A percentile compares a stretch with the other conserved stretches of the same genome.
phyloP scores from a whole-genome alignment of 2,888 invertebrate genomes.

The Eilema sororculum region DNA sequence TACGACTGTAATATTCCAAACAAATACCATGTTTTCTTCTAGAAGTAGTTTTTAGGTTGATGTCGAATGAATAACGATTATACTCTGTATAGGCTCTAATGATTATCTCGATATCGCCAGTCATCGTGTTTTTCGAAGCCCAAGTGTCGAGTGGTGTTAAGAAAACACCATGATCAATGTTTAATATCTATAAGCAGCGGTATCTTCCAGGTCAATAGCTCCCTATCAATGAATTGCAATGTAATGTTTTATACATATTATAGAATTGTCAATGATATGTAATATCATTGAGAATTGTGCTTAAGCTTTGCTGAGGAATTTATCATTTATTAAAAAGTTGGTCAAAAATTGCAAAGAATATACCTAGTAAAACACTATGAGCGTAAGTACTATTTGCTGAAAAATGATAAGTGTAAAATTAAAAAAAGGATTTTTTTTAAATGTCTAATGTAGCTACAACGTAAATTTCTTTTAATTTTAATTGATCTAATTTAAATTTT shows the following conservation, averaged over 20 bases:
- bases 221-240: background rate
- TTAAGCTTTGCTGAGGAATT: too few species aligned
- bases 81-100: slow-evolving; percentile 9
- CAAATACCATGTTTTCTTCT: background rate
- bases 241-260: background rate
- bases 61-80: slow-evolving; percentile 6
- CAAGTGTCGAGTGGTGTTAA: background rate
- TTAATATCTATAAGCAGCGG: slow-evolving; percentile 7
- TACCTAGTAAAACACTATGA: too few species aligned
- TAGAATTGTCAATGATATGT: too few species aligned
- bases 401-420: too few species aligned
- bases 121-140: slow-evolving; percentile 9
- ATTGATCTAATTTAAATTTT: too few species aligned
- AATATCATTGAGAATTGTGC: too few species aligned
- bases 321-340: background rate
- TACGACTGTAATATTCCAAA: background rate
- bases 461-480: too few species aligned
- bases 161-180: slow-evolving; percentile 4
- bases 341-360: background rate
- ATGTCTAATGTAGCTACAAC: too few species aligned
- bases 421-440: too few species aligned
- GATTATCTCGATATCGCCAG: background rate
- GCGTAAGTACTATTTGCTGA: too few species aligned
- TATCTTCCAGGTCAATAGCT: slow-evolving; percentile 8
- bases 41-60: background rate